Base-by-base conservation (phyloP, 2,888 invertebrate species). In the Drosophila imparisetae region DNA sequence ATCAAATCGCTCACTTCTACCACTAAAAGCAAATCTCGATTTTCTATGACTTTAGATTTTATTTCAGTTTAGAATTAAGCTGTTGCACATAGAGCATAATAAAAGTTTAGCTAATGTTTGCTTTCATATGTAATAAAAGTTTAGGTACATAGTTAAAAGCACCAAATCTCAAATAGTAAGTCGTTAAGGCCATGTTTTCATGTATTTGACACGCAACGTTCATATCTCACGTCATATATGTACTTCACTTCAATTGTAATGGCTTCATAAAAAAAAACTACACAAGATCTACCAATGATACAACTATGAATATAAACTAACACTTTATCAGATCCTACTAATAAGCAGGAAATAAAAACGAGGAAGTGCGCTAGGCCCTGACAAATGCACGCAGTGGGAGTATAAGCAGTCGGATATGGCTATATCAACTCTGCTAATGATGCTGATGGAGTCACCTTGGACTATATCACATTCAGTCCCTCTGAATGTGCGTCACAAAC, bases 181-280 rank as follows among this genome's bases (percentile, higher is more conserved):
- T 49, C 29, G 18, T 49, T 49, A 49, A 49, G 1, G 29, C 18
- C 15, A 45, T 45, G 45, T 45, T 45, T 45, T 45, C 24, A 15
- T 45, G 8, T 45, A 45, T 45, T 24, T 45, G 24, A 18, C 49
- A 49, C 49, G 49, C 49, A 49, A 29, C 49, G n/a, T 29, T 10
- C 10, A 27, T 49, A 18, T 49, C 18, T 53, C 24, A 36, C 18
- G 34, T 24, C 8, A 36, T 36, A 5, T 24, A 10, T 29, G 18
- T 29, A 49, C 6, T 15, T 15, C 45, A 34, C 15, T 5, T 1
- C 15, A 53, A 36, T 15, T 36, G 21, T 54, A 34, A 54, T 27
- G 34, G 24, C 53, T 27, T 15, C 36, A 36, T 36, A 36, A 36
- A 54, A 34, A 29, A 32, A 21, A 34, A 18, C 32, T 24, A 10